phyloP scores from a whole-genome alignment of 2,113 vertebrate species.

The Etheostoma cragini region DNA sequence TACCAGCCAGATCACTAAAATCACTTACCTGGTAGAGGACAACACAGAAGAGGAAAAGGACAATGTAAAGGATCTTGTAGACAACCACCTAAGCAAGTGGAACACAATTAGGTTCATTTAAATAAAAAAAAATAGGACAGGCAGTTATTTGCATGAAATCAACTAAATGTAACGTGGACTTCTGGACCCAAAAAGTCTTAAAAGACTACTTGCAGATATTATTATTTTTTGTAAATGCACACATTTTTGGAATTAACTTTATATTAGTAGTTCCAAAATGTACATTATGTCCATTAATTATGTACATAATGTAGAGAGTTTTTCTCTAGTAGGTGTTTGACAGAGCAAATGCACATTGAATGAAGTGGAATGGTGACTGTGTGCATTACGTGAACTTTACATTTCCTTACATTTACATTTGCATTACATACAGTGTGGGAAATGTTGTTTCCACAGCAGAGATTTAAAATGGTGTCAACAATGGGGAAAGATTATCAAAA shows the following conservation, averaged over 20 bases:
- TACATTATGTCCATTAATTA: neutral
- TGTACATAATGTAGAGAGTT: too few relatives aligned
- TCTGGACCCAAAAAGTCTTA: neutral
- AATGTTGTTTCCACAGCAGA: neutral
- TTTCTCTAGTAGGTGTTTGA: neutral
- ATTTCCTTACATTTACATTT: too few relatives aligned
- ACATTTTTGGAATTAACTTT: neutral
- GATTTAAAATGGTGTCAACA: neutral
- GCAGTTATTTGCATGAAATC: neutral
- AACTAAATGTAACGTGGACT: neutral
- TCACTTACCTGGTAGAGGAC: slow-evolving; percentile 81
- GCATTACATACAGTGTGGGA: neutral
- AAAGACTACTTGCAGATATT: neutral
- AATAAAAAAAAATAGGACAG: neutral
- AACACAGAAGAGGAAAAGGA: slow-evolving; percentile 82
- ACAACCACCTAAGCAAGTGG: slow-evolving; percentile 66
- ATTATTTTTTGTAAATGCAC: neutral
- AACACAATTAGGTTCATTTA: neutral
- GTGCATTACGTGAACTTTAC: neutral
- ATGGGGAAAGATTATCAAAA: neutral
- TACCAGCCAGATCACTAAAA: neutral
- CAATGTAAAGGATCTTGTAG: slow-evolving; percentile 83
- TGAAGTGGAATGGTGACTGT: neutral
- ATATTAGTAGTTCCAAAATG: neutral
- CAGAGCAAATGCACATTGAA: neutral